Conservation (phyloP, 2,797 vertebrate genomes). For the Oreochromis mossambicus region DNA sequence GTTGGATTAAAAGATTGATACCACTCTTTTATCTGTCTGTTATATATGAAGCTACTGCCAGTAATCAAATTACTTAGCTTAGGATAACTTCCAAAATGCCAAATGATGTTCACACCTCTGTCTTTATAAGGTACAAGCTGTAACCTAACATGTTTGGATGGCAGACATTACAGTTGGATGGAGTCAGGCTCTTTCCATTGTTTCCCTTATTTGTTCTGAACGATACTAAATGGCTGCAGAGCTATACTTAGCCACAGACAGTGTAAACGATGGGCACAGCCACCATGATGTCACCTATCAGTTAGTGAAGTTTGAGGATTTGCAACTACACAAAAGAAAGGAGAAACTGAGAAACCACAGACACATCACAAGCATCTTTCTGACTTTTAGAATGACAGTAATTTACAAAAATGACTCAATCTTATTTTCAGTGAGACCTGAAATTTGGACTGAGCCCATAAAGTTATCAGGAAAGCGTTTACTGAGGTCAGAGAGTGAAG, state of each 20-base stretch:
- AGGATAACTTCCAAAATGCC: not conserved
- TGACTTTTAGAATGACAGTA: rapidly evolving
- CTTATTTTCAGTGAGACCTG: not conserved
- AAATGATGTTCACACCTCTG: not conserved
- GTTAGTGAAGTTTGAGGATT: not conserved
- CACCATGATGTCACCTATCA: not conserved
- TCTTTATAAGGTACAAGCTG: not conserved
- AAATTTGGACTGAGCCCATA: not conserved
- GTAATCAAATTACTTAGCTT: not conserved
- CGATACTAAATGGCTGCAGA: rapidly evolving
- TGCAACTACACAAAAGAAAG: too few species aligned
- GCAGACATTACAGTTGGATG: rapidly evolving
- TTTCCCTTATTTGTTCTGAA: not conserved
- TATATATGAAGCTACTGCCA: not conserved
- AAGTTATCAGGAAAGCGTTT: not conserved
- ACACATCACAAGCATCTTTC: not conserved
- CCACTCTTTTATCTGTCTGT: not conserved
- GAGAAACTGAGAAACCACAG: not conserved
- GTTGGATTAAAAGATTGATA: not conserved
- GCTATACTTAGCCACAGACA: not conserved
- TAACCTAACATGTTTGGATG: not conserved
- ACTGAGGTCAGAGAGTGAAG: not conserved
- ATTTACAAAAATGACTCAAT: not conserved
- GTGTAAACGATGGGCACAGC: not conserved
- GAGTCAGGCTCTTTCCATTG: not conserved